Conservation (phyloP, 2,797 vertebrate species). For the Sphenodon punctatus region DNA sequence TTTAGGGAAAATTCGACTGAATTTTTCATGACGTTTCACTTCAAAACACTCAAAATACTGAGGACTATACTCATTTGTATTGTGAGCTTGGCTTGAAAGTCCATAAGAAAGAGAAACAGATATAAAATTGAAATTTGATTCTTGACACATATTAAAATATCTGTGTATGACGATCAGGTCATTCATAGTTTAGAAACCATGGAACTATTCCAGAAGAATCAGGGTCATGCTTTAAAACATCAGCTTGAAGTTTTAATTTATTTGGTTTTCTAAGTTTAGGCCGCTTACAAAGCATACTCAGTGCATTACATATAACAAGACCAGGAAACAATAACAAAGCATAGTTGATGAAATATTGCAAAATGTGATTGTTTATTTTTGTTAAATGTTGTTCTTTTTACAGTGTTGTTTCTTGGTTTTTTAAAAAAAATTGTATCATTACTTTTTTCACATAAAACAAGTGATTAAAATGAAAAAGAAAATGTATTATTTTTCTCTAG, state of each 20-base stretch:
- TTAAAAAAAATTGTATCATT: too few relatives aligned
- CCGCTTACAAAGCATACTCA: fast-evolving
- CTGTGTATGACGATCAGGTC: background rate
- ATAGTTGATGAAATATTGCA: too few relatives aligned
- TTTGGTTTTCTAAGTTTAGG: background rate
- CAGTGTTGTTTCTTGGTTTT: too few relatives aligned
- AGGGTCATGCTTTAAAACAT: background rate
- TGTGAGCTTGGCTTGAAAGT: background rate
- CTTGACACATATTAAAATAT: background rate
- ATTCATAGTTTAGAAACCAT: background rate
- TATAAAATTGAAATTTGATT: background rate
- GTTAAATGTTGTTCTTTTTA: too few relatives aligned
- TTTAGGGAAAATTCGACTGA: background rate
- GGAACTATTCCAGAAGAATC: background rate
- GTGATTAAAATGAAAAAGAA: too few relatives aligned
- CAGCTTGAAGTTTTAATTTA: background rate
- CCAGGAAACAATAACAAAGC: too few relatives aligned
- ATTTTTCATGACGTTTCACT: too few relatives aligned
- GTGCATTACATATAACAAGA: too few relatives aligned
- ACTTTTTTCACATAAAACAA: too few relatives aligned
- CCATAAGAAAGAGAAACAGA: background rate
- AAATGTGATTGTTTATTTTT: too few relatives aligned
- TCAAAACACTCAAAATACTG: too few relatives aligned
- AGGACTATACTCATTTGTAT: background rate
- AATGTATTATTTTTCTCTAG: too few relatives aligned